Conservation (phyloP, 2,888 invertebrate species). For the Loripinus fragilis region DNA sequence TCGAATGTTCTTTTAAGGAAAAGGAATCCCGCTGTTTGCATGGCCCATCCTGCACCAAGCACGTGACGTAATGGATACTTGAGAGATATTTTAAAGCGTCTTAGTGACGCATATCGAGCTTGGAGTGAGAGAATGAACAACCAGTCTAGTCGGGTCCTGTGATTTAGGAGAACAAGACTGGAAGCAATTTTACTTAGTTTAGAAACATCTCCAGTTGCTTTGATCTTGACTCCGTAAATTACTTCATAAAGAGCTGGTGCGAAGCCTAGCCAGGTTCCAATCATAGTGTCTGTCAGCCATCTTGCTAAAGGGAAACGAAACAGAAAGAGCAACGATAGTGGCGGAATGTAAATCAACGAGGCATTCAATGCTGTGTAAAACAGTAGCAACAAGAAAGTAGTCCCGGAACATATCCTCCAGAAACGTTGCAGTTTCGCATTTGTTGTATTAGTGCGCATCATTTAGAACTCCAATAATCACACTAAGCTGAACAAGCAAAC, state of each 20-base stretch:
- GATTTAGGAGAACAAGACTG: conserved; percentile 93
- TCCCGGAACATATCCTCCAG: background rate
- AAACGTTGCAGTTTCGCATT: background rate
- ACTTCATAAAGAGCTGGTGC: conserved; percentile 88
- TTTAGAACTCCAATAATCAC: no score
- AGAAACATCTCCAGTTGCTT: conserved; percentile 90
- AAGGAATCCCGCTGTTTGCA: conserved; percentile 54
- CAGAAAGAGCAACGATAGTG: background rate
- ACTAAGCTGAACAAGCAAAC: no score
- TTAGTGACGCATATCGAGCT: conserved; percentile 83
- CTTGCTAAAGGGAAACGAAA: background rate
- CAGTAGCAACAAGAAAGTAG: background rate
- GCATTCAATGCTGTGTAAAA: background rate
- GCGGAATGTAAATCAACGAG: background rate
- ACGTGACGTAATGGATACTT: conserved; percentile 45
- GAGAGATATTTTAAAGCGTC: conserved; percentile 57
- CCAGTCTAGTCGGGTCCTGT: conserved; percentile 94
- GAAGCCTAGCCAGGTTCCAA: conserved; percentile 51
- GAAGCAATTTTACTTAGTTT: conserved; percentile 87
- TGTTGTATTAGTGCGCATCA: no score
- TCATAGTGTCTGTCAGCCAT: conserved; percentile 41
- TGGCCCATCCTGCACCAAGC: conserved; percentile 57
- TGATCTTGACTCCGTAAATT: conserved; percentile 88
- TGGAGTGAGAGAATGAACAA: conserved; percentile 95
- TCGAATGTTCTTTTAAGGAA: conserved; percentile 50